These are phyloP conservation scores for Pocillopora meandrina DNA, from an alignment of 92 coral and sea anemone species.

Conservation along the genomic window DNA sequence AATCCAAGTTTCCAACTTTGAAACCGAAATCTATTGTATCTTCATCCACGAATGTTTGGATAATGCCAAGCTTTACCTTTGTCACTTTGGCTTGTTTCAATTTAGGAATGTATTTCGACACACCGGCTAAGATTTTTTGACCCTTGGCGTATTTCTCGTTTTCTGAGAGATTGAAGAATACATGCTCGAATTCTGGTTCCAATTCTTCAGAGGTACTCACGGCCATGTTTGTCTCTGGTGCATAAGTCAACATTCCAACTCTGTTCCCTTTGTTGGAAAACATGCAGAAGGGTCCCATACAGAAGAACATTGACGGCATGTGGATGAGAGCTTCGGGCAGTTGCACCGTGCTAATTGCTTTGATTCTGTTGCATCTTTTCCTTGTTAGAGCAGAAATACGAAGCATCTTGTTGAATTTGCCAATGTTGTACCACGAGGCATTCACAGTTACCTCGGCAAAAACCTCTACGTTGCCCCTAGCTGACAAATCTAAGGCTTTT, in stretches of 20 bases:
- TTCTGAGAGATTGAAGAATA: slow-evolving; percentile 19
- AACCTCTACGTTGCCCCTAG: not conserved
- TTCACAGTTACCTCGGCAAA: slow-evolving; percentile 47
- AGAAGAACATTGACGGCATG: slow-evolving; percentile 74
- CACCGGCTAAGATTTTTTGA: slow-evolving; percentile 60
- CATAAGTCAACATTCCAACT: slow-evolving; percentile 64
- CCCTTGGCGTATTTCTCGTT: slow-evolving; percentile 49
- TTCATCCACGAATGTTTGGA: slow-evolving; percentile 43
- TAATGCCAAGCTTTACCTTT: slow-evolving; percentile 57
- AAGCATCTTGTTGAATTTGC: slow-evolving; percentile 49
- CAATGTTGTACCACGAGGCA: slow-evolving; percentile 69
- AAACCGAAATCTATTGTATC: slow-evolving; percentile 30
- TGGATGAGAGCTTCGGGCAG: slow-evolving; percentile 53
- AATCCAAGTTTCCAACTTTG: slow-evolving; percentile 43
- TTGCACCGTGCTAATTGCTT: slow-evolving; percentile 55
- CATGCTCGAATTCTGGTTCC: slow-evolving; percentile 34
- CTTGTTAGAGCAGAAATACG: slow-evolving; percentile 24
- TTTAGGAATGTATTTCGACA: slow-evolving; percentile 56
- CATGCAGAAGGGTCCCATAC: slow-evolving; percentile 66
- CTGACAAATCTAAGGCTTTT: not conserved
- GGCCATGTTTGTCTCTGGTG: slow-evolving; percentile 69
- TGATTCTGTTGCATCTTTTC: slow-evolving; percentile 55
- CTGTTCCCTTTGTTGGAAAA: slow-evolving; percentile 70
- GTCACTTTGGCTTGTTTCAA: slow-evolving; percentile 51
- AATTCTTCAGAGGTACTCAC: slow-evolving; percentile 39